Conservation (phyloP, 1,140 invertebrate species). For the Carposina sasakii region DNA sequence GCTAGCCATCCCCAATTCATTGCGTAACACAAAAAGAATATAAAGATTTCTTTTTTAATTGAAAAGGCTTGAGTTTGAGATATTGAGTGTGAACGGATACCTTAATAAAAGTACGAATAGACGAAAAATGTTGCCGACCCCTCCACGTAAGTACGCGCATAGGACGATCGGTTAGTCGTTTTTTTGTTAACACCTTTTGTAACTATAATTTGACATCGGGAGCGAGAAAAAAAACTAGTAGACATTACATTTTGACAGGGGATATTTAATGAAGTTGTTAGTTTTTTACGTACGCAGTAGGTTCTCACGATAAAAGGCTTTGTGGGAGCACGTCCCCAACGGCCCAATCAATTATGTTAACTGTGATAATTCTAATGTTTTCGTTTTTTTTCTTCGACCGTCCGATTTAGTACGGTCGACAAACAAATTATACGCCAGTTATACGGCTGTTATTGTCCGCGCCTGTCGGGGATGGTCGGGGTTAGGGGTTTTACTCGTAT, state of each 20-base stretch:
- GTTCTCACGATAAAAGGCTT: constrained; percentile 57
- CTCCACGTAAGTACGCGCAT: too few relatives aligned
- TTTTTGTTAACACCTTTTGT: constrained; percentile 71
- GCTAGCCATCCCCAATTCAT: too few relatives aligned
- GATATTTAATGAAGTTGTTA: constrained; percentile 70
- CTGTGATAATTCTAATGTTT: constrained; percentile 63
- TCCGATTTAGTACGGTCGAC: constrained; percentile 47
- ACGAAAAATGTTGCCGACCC: constrained; percentile 44
- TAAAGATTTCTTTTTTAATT: too few relatives aligned
- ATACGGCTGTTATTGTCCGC: constrained; percentile 44
- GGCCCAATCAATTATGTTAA: constrained; percentile 69
- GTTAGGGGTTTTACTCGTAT: constrained; percentile 12
- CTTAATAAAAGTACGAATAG: too few relatives aligned
- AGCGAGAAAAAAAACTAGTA: constrained; percentile 62
- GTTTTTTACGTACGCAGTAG: constrained; percentile 39
- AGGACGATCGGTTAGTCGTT: constrained; percentile 37
- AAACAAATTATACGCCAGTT: constrained; percentile 58
- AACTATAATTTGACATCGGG: constrained; percentile 69
- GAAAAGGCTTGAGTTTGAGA: too few relatives aligned
- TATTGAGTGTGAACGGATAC: too few relatives aligned
- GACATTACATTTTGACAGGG: constrained; percentile 67
- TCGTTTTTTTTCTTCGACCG: constrained; percentile 26
- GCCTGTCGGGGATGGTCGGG: constrained; percentile 6
- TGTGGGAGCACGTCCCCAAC: constrained; percentile 59
- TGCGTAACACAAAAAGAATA: too few relatives aligned